A percentile compares a stretch with the other conserved stretches of the same genome.
phyloP scores from a whole-genome alignment of 2,113 vertebrate genomes.

The Solea senegalensis region DNA sequence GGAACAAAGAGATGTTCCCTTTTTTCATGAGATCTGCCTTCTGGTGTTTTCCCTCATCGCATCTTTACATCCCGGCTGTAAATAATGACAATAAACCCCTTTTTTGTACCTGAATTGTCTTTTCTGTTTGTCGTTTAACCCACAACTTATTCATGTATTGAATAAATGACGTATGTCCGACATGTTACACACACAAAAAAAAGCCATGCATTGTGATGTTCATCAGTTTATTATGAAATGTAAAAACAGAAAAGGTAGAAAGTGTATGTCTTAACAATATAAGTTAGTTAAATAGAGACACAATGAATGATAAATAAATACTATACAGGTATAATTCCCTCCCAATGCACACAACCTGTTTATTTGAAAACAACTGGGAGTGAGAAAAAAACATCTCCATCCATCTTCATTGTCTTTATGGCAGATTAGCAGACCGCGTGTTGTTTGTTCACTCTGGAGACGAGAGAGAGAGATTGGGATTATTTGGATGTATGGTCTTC shows the following conservation, averaged over 20 bases:
- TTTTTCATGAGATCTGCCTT: constrained; percentile 33
- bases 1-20: background rate
- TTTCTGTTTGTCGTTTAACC: background rate
- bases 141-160: background rate
- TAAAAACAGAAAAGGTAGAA: background rate
- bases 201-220: background rate
- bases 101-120: constrained; percentile 54
- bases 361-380: background rate
- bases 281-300: background rate
- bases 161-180: no score
- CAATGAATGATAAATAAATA: constrained; percentile 65
- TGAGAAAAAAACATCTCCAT: background rate
- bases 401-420: background rate
- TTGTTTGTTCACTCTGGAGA: constrained; percentile 56
- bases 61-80: constrained; percentile 66
- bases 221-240: constrained; percentile 45
- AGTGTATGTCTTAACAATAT: constrained; percentile 3
- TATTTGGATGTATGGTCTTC: background rate
- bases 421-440: background rate
- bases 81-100: constrained; percentile 72
- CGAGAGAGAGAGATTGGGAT: background rate
- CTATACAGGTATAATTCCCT: constrained; percentile 52
- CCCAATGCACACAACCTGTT: background rate
- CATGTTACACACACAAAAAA: background rate
- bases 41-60: constrained; percentile 47